Conservation (phyloP, 2,113 vertebrate species). For the Bujurquina vittata region DNA sequence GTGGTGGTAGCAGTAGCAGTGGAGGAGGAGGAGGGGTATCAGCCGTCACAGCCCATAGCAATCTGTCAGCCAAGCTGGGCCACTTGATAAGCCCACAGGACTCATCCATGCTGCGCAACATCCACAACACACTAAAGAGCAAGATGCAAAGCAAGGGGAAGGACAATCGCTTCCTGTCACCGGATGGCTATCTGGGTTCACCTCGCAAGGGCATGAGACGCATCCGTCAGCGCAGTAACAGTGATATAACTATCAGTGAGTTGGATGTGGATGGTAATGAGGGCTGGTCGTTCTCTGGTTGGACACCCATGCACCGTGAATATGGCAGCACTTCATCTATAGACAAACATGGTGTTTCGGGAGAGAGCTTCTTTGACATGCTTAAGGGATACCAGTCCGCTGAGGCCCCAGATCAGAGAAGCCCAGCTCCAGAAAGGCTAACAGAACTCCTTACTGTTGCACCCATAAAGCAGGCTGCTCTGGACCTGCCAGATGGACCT, state of each 20-base stretch:
- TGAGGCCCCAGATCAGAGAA: slow-evolving; percentile 89
- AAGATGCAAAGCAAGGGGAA: slow-evolving; percentile 90
- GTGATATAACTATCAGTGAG: slow-evolving; percentile 97
- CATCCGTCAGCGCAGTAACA: slow-evolving; percentile 97
- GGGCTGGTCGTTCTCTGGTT: slow-evolving; percentile 94
- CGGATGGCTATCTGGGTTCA: slow-evolving; percentile 93
- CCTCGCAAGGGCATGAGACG: slow-evolving; percentile 95
- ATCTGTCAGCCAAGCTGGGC: slow-evolving; percentile 87
- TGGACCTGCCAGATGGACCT: slow-evolving; percentile 93
- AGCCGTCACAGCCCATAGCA: slow-evolving; percentile 76
- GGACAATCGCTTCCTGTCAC: slow-evolving; percentile 95
- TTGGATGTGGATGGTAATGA: slow-evolving; percentile 95
- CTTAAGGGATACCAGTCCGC: slow-evolving; percentile 94
- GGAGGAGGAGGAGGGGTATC: slow-evolving; percentile 54
- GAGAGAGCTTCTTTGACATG: slow-evolving; percentile 97
- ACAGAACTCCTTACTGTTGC: slow-evolving; percentile 91
- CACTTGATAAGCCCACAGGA: slow-evolving; percentile 93
- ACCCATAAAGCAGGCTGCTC: slow-evolving; percentile 78
- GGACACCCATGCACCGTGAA: slow-evolving; percentile 94
- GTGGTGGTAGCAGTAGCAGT: slow-evolving; percentile 42
- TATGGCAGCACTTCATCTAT: slow-evolving; percentile 99
- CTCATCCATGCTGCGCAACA: slow-evolving; percentile 97
- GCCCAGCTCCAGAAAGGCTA: slow-evolving; percentile 88
- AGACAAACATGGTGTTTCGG: slow-evolving; percentile 95
- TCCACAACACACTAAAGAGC: slow-evolving; percentile 94